phyloP scores from a whole-genome alignment of 2,113 vertebrate species.

The Chamaetylas fuelleborni region DNA sequence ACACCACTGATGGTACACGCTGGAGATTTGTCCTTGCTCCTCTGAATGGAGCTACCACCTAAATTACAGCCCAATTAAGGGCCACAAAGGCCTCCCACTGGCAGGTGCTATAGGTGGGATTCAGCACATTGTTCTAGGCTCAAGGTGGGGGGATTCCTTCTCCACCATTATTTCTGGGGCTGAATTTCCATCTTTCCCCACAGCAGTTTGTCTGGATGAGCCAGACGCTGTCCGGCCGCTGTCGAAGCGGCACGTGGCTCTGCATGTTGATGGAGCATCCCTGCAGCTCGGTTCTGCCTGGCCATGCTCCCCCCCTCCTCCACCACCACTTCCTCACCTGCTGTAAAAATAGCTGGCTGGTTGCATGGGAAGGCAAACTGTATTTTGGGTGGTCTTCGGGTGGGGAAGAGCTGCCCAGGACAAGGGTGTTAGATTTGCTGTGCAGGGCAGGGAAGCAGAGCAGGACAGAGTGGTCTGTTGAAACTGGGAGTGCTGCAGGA shows the following conservation, averaged over 20 bases:
- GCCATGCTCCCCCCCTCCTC: neutral
- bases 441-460: neutral
- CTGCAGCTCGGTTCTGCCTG: neutral
- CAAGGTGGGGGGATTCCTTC: neutral
- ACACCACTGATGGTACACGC: neutral
- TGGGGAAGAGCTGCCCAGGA: neutral
- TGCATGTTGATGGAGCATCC: slow-evolving; percentile 43
- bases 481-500: neutral
- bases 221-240: neutral
- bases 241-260: neutral
- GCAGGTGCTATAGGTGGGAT: neutral
- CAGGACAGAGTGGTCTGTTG: accelerated
- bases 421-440: neutral
- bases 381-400: neutral
- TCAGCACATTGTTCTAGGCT: neutral
- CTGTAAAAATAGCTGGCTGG: neutral
- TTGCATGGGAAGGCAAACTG: neutral
- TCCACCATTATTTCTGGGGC: neutral
- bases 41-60: neutral
- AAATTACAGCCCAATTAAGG: slow-evolving; percentile 4
- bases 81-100: accelerated
- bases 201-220: neutral
- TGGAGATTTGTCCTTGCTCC: neutral
- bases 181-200: neutral
- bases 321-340: neutral